Conservation (phyloP, 92 coral and sea anemone genomes). For the Pocillopora meandrina region DNA sequence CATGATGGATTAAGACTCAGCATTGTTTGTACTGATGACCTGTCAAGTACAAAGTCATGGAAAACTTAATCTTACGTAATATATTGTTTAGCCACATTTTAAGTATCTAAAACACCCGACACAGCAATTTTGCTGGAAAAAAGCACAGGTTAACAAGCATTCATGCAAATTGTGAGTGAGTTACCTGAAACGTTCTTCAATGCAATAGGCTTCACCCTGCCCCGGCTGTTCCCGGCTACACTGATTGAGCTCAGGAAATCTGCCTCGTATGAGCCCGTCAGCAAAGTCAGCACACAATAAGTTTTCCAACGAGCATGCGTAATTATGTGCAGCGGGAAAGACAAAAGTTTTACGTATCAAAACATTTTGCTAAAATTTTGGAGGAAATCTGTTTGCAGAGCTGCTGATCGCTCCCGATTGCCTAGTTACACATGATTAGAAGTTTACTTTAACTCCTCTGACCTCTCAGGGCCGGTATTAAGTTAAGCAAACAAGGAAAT, state of each 20-base stretch:
- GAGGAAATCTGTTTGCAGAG: neutral
- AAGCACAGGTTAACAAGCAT: no score
- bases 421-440: neutral
- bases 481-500: neutral
- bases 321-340: slow-evolving; percentile 45
- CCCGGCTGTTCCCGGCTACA: no score
- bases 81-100: no score
- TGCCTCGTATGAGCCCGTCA: slow-evolving; percentile 1
- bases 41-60: no score
- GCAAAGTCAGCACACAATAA: slow-evolving; percentile 12
- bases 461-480: neutral
- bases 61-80: no score
- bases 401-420: neutral
- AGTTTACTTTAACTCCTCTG: neutral
- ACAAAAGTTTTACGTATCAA: slow-evolving; percentile 9
- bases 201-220: no score
- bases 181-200: no score
- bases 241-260: neutral
- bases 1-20: slow-evolving; percentile 46
- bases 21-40: no score
- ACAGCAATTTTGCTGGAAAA: no score
- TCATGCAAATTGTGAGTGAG: no score
- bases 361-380: slow-evolving; percentile 6
- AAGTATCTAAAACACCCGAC: no score
- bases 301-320: slow-evolving; percentile 31